Evolutionary conservation across 2,888 invertebrate genomes (phyloP).

Genomic region (Dicyrtomina minuta): DNA sequence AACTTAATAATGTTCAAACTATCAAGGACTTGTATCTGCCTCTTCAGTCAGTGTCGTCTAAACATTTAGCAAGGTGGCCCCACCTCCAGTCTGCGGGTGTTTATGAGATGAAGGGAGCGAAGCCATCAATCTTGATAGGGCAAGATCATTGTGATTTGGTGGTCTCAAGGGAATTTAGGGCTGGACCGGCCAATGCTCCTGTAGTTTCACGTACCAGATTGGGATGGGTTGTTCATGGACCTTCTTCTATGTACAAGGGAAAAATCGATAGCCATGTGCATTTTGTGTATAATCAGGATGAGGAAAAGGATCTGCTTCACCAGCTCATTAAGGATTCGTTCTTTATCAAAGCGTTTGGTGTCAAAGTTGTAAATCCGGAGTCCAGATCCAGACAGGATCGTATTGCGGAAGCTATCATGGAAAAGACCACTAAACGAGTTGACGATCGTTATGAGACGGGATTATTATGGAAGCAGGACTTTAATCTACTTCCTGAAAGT

Average conservation of each 20-base stretch:
- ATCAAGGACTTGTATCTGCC: no score
- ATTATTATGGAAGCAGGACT: conserved; percentile 19
- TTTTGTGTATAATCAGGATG: background rate
- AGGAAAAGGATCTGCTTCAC: background rate
- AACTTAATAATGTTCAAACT: no score
- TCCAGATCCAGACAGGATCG: conserved; percentile 1
- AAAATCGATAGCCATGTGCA: background rate
- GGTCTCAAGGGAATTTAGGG: no score
- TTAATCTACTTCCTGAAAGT: conserved; percentile 5
- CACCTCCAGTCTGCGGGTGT: no score
- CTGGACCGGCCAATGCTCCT: no score
- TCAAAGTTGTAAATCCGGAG: background rate
- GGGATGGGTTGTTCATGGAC: conserved; percentile 36
- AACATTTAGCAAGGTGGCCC: no score
- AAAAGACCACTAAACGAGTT: background rate
- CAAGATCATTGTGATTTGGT: conserved; percentile 32
- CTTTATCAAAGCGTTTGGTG: no score
- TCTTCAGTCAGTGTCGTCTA: no score
- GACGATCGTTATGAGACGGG: background rate
- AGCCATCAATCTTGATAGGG: no score
- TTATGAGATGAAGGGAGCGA: no score
- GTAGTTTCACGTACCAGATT: conserved; percentile 12
- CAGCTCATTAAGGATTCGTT: no score
- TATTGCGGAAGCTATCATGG: background rate
- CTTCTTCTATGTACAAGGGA: no score